Base-by-base conservation (phyloP, 2,113 vertebrate species). In the Calidris pygmaea region DNA sequence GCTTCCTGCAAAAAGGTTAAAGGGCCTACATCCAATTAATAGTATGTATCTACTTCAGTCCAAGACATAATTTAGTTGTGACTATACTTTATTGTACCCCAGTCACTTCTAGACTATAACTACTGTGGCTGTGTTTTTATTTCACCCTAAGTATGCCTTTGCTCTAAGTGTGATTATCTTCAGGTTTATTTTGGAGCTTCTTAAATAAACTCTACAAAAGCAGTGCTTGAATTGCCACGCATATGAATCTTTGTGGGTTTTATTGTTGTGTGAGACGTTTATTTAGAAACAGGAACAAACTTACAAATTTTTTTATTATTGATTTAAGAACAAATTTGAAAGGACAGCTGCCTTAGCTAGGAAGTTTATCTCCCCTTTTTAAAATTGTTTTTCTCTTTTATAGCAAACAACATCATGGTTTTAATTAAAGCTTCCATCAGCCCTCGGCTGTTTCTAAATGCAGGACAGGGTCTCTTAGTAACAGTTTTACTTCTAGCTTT, bases 1-100 rank as follows among this genome's bases (percentile, higher is more conserved):
- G 97, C 97, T 98, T 98, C 97, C 98, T 98, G 97, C n/a, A 56
- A 60, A 91, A 97, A 97, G 98, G 98, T 97, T 95, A 98, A 95
- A 98, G 97, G 97, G 92, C 96, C 75, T 95, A 70, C 68, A 98
- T 98, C 93, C 97, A 98, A 98, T 98, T 98, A 98, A 97, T 95
- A 66, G 90, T 60, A 79, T 88, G 76, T 73, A 84, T 63, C 95
- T 89, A 24, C 94, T 95, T 89, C 59, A 52, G 90, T 58, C 86
- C 88, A 88, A 29, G 87, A 87, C 91, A 83, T 98, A 97, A 98
- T 97, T 98, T 96, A 97, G 88, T 86, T 81, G 35, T 87, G 97
- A 96, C 97, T 93, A 70, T 95, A 45, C 83, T 97, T 97, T 96
- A 97, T 97, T 85, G 80, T 82, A 81, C 56, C 63, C 72, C 35